These are phyloP conservation scores for Ephestia elutella DNA, from an alignment of 1,140 invertebrate species.

Conservation along the genomic window DNA sequence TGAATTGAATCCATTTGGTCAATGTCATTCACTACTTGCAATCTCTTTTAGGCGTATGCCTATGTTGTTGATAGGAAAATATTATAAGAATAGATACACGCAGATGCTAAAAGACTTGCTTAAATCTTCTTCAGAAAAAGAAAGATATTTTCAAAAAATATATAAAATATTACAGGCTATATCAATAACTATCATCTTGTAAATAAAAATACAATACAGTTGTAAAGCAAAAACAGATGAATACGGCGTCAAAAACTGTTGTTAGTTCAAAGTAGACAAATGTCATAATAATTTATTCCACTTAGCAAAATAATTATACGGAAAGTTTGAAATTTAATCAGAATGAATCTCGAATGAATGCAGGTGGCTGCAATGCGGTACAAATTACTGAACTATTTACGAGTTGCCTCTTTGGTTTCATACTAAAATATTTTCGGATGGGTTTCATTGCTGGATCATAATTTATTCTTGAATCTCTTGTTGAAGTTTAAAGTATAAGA, in stretches of 20 bases:
- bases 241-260: background rate
- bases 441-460: background rate
- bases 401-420: background rate
- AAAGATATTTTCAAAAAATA: no score
- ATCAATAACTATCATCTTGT: no score
- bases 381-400: constrained; percentile 4
- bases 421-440: background rate
- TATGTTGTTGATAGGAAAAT: no score
- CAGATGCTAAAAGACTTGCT: no score
- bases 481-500: background rate
- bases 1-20: no score
- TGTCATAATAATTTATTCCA: background rate
- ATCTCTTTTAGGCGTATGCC: no score
- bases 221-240: background rate
- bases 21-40: no score
- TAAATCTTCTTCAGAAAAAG: no score
- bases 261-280: background rate
- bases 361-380: constrained; percentile 4
- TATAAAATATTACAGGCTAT: no score
- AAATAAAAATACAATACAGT: no score
- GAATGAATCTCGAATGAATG: constrained; percentile 1
- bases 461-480: background rate
- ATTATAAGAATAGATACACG: no score
- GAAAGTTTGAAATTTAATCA: constrained; percentile 4
- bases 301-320: background rate